A percentile compares a stretch with the other conserved stretches of the same genome.
These are phyloP conservation scores for Vanessa cardui DNA, from an alignment of 2,888 invertebrate genomes.

Conservation along the genomic window DNA sequence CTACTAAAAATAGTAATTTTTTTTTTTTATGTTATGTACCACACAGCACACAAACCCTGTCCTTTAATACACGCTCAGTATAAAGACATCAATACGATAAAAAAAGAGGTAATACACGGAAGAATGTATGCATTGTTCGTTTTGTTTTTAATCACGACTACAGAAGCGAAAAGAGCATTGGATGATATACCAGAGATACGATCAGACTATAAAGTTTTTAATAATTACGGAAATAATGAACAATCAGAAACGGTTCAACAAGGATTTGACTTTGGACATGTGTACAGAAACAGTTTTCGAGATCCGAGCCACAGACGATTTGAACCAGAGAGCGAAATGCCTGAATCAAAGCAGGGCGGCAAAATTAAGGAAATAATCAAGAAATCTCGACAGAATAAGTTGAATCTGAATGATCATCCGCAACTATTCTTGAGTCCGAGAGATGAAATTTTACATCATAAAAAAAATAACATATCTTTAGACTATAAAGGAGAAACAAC, in stretches of 20 bases:
- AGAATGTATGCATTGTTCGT: constrained; percentile 30
- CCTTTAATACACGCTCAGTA: constrained; percentile 17
- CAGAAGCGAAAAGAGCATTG: constrained; percentile 18
- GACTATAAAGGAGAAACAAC: not conserved
- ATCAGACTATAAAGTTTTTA: not conserved
- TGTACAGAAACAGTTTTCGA: constrained; percentile 50
- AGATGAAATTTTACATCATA: constrained; percentile 40
- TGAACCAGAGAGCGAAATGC: constrained; percentile 47
- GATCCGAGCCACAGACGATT: constrained; percentile 47
- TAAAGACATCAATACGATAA: constrained; percentile 17
- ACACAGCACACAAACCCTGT: constrained; percentile 23
- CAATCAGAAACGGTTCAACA: constrained; percentile 24
- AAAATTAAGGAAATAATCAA: constrained; percentile 28
- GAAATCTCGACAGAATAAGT: not conserved
- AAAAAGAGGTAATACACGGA: constrained; percentile 21
- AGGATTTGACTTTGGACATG: constrained; percentile 56
- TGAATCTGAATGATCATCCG: not conserved
- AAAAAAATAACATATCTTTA: constrained; percentile 4
- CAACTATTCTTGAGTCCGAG: constrained; percentile 35
- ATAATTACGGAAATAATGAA: not conserved
- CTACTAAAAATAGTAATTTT: too few relatives aligned
- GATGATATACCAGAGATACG: not conserved
- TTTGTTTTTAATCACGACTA: constrained; percentile 19
- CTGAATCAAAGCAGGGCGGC: constrained; percentile 30
- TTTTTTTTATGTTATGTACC: not conserved